These are phyloP conservation scores for Illadopsis cleaveri DNA, from an alignment of 2,113 vertebrate genomes.

Conservation along the genomic window DNA sequence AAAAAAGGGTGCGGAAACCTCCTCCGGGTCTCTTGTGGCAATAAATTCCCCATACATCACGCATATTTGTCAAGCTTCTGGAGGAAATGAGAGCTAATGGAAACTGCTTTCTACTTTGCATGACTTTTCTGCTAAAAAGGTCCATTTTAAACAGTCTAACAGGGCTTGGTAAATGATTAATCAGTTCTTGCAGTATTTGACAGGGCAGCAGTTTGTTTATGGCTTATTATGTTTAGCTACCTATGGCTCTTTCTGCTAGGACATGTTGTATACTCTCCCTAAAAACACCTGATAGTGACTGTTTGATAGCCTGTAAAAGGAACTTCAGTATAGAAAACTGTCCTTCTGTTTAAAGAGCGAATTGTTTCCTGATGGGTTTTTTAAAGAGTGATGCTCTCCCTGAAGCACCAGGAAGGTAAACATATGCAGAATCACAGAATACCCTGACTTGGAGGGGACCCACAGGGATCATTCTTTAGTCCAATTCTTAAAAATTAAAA, in stretches of 20 bases:
- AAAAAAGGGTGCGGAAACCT: not conserved
- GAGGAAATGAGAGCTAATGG: not conserved
- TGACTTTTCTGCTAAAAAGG: not conserved
- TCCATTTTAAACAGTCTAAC: not conserved
- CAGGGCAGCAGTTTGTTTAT: not conserved
- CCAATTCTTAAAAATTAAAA: not conserved
- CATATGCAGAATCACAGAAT: not conserved
- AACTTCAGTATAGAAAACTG: not conserved
- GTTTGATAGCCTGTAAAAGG: not conserved
- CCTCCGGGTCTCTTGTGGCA: not conserved
- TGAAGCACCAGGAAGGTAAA: not conserved
- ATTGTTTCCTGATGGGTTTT: not conserved
- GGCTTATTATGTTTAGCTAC: not conserved
- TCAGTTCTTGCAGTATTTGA: not conserved
- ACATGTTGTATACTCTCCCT: not conserved
- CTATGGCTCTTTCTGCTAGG: not conserved
- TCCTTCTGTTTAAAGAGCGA: not conserved
- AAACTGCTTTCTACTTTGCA: not conserved
- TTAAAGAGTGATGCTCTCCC: not conserved
- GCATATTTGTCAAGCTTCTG: not conserved
- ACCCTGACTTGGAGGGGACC: not conserved
- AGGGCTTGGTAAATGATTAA: conserved; percentile 24
- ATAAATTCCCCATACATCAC: not conserved
- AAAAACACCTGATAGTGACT: not conserved
- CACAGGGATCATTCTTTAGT: not conserved